phyloP scores from a whole-genome alignment of 2,888 invertebrate genomes.

The Diplazon laetatorius region DNA sequence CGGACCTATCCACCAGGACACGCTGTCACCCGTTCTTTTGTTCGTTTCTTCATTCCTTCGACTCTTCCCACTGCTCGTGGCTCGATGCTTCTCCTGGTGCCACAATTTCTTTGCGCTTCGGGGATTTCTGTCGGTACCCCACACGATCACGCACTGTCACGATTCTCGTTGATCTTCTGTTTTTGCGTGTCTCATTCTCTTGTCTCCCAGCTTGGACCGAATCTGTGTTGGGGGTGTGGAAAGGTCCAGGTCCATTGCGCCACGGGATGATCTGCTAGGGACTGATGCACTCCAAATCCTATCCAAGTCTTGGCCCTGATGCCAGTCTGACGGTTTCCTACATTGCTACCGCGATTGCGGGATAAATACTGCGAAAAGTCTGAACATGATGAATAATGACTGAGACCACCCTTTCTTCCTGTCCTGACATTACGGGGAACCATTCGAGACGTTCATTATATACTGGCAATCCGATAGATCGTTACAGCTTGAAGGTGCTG shows the following conservation, averaged over 20 bases:
- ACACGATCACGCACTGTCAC: slow-evolving; percentile 7
- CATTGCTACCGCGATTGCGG: too few relatives aligned
- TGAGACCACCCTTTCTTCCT: too few relatives aligned
- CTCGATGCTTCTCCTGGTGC: background rate
- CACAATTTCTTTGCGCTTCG: slow-evolving; percentile 29
- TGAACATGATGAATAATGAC: too few relatives aligned
- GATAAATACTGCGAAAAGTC: too few relatives aligned
- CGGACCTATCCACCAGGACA: slow-evolving; percentile 11
- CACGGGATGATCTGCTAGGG: too few relatives aligned
- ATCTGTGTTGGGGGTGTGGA: slow-evolving; percentile 1
- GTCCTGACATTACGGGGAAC: too few relatives aligned
- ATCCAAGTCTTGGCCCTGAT: too few relatives aligned
- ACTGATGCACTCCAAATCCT: too few relatives aligned
- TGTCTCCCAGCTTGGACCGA: background rate
- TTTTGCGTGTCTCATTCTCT: slow-evolving; percentile 2
- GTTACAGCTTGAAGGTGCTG: too few relatives aligned
- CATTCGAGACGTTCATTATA: too few relatives aligned
- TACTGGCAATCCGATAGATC: too few relatives aligned
- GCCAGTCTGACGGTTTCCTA: too few relatives aligned
- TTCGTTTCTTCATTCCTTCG: slow-evolving; percentile 25
- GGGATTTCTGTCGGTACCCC: background rate
- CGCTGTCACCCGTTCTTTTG: slow-evolving; percentile 25
- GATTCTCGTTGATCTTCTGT: background rate
- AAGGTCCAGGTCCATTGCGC: background rate
- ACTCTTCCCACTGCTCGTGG: background rate